Base-by-base conservation (phyloP, 2,888 invertebrate genomes). In the Eilema griseolum region DNA sequence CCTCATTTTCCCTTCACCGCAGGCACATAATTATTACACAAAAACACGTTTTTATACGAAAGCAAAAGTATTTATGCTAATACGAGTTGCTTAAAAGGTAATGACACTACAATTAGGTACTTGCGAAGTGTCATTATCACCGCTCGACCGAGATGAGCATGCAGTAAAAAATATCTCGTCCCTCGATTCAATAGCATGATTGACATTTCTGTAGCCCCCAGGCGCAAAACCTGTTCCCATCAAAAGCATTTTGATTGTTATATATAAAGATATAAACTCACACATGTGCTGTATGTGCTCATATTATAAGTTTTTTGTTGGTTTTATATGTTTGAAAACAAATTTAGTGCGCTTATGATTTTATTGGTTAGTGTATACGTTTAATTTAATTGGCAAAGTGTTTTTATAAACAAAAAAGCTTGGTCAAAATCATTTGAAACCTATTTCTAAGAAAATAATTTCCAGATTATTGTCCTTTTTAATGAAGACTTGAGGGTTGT, bases 71-170 rank as follows among this genome's bases (percentile, higher is more conserved):
- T 84, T 84, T 86, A 86, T 86, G 85, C 68, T 86, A 87, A 89
- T 86, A 80, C 69, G 78, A 81, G 78, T 74, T 77, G 75, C 75
- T 79, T 81, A 83, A 78, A 86, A 83, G 80, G 82, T 84, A 86
- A 87, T 86, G 83, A 85, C 83, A 84, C 85, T 76, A 83, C 83
- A 86, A 85, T 88, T 85, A 84, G 81, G 80, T 84, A 85, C 83
- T 83, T 78, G 76, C 75, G 73, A 84, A 83, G 85, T 84, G 86
- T 86, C 85, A 86, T 87, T 87, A 87, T 86, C 82, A 83, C 82
- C 80, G 82, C 77, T 81, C 76, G 81, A 84, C 83, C 85, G 81
- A 81, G 83, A 83, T 79, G 82, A 79, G 79, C 80, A 76, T 66
- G 73, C 69, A 74, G 69, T 74, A 85, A 84, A 86, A 87, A 88